These are phyloP conservation scores for Phyllotis vaccarum DNA, from an alignment of 2,797 vertebrate genomes.

Conservation along the genomic window DNA sequence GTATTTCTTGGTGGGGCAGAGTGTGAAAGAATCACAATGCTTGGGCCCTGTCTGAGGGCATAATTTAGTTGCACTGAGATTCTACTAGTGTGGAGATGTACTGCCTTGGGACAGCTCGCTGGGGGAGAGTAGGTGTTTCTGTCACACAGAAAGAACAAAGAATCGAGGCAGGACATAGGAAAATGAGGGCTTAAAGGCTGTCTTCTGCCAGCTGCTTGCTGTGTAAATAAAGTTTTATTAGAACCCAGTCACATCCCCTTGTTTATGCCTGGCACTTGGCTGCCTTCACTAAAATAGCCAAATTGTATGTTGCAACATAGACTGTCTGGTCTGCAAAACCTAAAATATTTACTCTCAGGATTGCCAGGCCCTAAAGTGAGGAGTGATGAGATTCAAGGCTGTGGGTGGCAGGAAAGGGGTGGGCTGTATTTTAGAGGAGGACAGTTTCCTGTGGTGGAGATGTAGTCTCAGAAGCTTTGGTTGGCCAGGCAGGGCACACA, in stretches of 20 bases:
- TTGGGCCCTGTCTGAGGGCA: not conserved
- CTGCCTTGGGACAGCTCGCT: not conserved
- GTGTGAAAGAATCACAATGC: not conserved
- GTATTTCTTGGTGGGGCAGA: not conserved
- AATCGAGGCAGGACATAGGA: not conserved
- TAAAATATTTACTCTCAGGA: slow-evolving; percentile 64
- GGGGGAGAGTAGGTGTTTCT: slow-evolving; percentile 1
- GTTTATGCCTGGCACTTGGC: slow-evolving; percentile 29
- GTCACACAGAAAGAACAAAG: not conserved
- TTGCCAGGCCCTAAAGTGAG: slow-evolving; percentile 18
- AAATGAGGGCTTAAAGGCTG: not conserved
- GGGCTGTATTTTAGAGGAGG: not conserved
- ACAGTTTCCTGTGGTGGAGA: not conserved
- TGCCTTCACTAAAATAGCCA: slow-evolving; percentile 61
- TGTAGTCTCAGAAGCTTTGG: not conserved
- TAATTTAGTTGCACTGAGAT: slow-evolving; percentile 3
- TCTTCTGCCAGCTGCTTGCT: not conserved
- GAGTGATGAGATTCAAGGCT: slow-evolving; percentile 24
- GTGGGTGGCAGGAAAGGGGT: not conserved
- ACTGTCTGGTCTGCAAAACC: slow-evolving; percentile 40
- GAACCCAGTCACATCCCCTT: slow-evolving; percentile 47
- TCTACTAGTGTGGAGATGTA: not conserved
- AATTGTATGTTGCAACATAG: slow-evolving; percentile 41
- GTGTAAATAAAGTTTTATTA: slow-evolving; percentile 76
- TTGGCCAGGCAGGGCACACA: not conserved